Percentiles rank a stretch among this genome's conserved stretches.
These are phyloP conservation scores for Vimba vimba DNA, from an alignment of 2,113 vertebrate species.

Conservation along the genomic window DNA sequence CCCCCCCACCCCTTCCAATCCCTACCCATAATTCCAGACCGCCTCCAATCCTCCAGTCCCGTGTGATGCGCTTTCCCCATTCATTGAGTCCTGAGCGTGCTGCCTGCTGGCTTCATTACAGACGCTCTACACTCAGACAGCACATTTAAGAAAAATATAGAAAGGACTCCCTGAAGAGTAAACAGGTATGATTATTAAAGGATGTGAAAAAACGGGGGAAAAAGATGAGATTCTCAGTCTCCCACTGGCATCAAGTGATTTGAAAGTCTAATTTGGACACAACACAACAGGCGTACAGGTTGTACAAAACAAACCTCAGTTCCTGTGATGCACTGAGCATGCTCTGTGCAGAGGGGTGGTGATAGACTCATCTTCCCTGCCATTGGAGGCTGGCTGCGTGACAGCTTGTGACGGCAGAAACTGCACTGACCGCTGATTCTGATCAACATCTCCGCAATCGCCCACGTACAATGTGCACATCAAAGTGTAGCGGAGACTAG, in stretches of 20 bases:
- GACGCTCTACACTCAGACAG: constrained; percentile 73
- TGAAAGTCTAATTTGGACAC: constrained; percentile 82
- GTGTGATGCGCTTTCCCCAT: constrained; percentile 68
- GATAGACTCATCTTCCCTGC: constrained; percentile 68
- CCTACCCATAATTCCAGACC: constrained; percentile 67
- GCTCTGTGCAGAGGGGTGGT: constrained; percentile 66
- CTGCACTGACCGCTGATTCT: constrained; percentile 60
- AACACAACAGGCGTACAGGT: constrained; percentile 75
- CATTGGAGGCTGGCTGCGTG: constrained; percentile 55
- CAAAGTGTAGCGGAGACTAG: constrained; percentile 50
- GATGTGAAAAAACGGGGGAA: constrained; percentile 62
- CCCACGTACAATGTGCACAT: constrained; percentile 47
- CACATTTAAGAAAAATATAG: constrained; percentile 75
- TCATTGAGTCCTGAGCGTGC: constrained; percentile 65
- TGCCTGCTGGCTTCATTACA: constrained; percentile 77
- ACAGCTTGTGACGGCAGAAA: constrained; percentile 65
- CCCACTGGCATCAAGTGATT: constrained; percentile 78
- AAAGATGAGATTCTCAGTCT: constrained; percentile 71
- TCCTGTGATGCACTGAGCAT: constrained; percentile 69
- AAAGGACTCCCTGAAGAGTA: constrained; percentile 80
- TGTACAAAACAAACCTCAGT: constrained; percentile 75
- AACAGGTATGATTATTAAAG: constrained; percentile 82
- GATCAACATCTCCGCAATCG: constrained; percentile 54
- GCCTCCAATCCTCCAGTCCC: constrained; percentile 73
- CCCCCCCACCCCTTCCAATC: constrained; percentile 50